These are phyloP conservation scores for Zaprionus obscuricornis DNA, from an alignment of 2,888 invertebrate species.

Conservation along the genomic window DNA sequence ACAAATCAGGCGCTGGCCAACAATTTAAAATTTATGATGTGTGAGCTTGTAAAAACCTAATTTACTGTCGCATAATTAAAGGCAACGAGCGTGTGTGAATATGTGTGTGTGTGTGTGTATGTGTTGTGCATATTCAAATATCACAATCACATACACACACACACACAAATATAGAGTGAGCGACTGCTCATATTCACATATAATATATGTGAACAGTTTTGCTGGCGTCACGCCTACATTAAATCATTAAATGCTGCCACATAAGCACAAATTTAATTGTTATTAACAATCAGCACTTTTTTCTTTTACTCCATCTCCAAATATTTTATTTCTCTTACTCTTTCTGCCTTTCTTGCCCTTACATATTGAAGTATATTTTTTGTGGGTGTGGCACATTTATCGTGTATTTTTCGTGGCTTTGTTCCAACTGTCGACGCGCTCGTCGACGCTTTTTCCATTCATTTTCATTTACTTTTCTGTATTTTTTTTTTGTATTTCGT, in stretches of 20 bases:
- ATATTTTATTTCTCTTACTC: too few species aligned
- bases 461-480: slow-evolving; percentile 74
- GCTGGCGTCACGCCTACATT: slow-evolving; percentile 56
- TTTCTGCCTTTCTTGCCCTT: background rate
- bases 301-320: too few species aligned
- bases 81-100: slow-evolving; percentile 50
- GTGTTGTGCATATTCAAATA: slow-evolving; percentile 41
- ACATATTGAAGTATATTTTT: too few species aligned
- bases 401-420: slow-evolving; percentile 49
- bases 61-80: slow-evolving; percentile 81
- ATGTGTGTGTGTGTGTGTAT: slow-evolving; percentile 22
- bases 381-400: slow-evolving; percentile 32
- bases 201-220: too few species aligned
- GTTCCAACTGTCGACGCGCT: slow-evolving; percentile 42
- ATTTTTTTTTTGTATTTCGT: too few species aligned
- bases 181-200: slow-evolving; percentile 21
- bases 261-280: slow-evolving; percentile 79
- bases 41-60: slow-evolving; percentile 78
- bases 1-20: slow-evolving; percentile 28
- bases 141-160: slow-evolving; percentile 30
- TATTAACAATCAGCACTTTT: slow-evolving; percentile 75
- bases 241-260: slow-evolving; percentile 77
- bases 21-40: slow-evolving; percentile 78
- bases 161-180: background rate
- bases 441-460: slow-evolving; percentile 53